Conservation (phyloP, 1,140 invertebrate species). For the Drosophila nigrodunni region DNA sequence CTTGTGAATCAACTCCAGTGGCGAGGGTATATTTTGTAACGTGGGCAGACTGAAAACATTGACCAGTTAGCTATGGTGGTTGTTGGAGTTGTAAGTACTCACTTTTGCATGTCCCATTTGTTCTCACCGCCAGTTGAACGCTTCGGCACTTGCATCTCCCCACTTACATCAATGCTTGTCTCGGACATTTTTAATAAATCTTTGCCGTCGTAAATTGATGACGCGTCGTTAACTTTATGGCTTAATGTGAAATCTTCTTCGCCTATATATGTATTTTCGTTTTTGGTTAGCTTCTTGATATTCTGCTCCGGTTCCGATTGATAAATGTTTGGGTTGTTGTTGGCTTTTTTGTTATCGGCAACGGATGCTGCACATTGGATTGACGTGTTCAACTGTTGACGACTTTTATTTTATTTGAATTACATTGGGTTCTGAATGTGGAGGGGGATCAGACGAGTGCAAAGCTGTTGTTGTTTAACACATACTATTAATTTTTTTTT, state of each 20-base stretch:
- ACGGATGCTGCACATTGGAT: constrained; percentile 40
- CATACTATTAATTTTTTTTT: constrained; percentile 43
- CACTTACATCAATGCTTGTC: constrained; percentile 71
- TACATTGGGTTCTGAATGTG: constrained; percentile 2
- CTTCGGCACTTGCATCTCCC: constrained; percentile 75
- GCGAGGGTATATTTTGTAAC: constrained; percentile 63
- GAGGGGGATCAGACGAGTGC: constrained; percentile 4
- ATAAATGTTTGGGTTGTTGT: constrained; percentile 15
- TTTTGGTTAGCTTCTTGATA: constrained; percentile 7
- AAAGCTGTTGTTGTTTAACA: constrained; percentile 18
- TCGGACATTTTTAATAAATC: constrained; percentile 37
- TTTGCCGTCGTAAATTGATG: constrained; percentile 15
- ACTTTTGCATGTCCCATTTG: constrained; percentile 62
- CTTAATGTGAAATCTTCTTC: constrained; percentile 1
- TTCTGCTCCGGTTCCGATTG: constrained; percentile 21
- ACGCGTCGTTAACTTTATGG: constrained; percentile 17
- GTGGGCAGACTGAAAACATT: constrained; percentile 43
- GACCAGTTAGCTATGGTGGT: not conserved
- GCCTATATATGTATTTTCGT: not conserved
- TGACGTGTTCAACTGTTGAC: constrained; percentile 38
- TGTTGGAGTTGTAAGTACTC: not conserved
- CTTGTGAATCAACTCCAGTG: constrained; percentile 63
- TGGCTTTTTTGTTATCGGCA: constrained; percentile 25
- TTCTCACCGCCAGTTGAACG: constrained; percentile 33
- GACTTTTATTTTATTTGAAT: constrained; percentile 9